Evolutionary conservation across 2,888 invertebrate species (phyloP), one percentile per base, ranked within the genome.

Genomic region (Syritta pipiens): DNA sequence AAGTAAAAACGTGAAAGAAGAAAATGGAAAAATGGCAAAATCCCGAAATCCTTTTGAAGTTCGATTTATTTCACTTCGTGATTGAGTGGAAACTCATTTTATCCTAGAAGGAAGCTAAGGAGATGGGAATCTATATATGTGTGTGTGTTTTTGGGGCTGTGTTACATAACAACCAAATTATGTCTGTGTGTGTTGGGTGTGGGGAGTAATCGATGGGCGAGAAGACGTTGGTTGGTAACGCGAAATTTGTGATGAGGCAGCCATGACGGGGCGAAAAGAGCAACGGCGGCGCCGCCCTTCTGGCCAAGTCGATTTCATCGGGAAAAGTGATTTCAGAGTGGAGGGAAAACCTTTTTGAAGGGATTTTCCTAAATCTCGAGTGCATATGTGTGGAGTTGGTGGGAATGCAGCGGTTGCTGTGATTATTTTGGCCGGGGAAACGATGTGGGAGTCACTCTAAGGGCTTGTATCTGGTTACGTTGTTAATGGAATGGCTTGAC

Each of bases 41-140:
- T 79, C 79, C 74, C 67, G 57, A 79, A 79, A 79, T 74, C 79
- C 79, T 68, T 79, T 79, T 79, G 79, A 79, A 79, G 79, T 79
- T 79, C 79, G 74, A 79, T 79, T 79, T 79, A 79, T 74, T 74
- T 79, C 62, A 74, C 67, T 79, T 74, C 62, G 79, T 79, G 79
- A 79, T 79, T 79, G 74, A 79, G 79, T 79, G 79, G 60, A 67
- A 79, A 67, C 74, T 79, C 74, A 79, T 74, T 79, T 74, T 51
- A 74, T 79, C 55, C 62, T 67, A 48, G 26, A 79, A 44, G 32
- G n/a, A 69, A 37, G 55, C 48, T 35, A 24, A 32, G 28, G 20
- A 20, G 37, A 49, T 62, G 59, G 10, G 22, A 63, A 53, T 48
- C 20, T 49, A 10, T 35, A 30, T 22, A 9, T 30, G 30, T n/a